A percentile compares a stretch with the other conserved stretches of the same genome.
phyloP scores from a whole-genome alignment of 2,797 vertebrate species.

The Sebastiscus albofasciatus region DNA sequence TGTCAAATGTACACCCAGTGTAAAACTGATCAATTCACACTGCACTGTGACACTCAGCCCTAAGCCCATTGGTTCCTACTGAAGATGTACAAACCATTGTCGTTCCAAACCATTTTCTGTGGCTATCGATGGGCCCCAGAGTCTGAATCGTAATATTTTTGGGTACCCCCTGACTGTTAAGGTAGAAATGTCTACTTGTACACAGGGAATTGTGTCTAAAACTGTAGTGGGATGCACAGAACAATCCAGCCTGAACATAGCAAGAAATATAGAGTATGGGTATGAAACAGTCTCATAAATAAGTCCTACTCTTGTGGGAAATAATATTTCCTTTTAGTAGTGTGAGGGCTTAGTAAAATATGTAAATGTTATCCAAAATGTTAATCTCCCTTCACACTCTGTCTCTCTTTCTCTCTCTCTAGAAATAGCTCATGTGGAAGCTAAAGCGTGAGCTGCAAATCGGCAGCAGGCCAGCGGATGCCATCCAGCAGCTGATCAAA shows the following conservation, averaged over 20 bases:
- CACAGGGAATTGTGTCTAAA: neutral
- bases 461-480: neutral
- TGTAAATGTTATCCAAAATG: neutral
- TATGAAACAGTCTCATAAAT: too few relatives aligned
- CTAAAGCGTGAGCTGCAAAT: neutral
- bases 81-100: too few relatives aligned
- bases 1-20: neutral
- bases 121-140: neutral
- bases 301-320: too few relatives aligned
- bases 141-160: neutral
- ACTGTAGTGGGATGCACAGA: neutral
- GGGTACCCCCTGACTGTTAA: neutral
- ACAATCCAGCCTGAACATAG: neutral
- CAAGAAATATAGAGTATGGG: neutral
- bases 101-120: neutral
- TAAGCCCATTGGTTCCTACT: too few relatives aligned
- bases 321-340: too few relatives aligned
- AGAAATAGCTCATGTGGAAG: neutral
- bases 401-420: neutral
- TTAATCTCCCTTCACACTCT: neutral
- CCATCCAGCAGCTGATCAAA: neutral
- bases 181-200: neutral
- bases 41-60: too few relatives aligned
- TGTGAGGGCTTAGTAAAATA: too few relatives aligned
- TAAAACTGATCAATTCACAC: too few relatives aligned